Evolutionary conservation across 2,113 vertebrate species (phyloP).

Genomic region (Phalacrocorax pelagicus): DNA sequence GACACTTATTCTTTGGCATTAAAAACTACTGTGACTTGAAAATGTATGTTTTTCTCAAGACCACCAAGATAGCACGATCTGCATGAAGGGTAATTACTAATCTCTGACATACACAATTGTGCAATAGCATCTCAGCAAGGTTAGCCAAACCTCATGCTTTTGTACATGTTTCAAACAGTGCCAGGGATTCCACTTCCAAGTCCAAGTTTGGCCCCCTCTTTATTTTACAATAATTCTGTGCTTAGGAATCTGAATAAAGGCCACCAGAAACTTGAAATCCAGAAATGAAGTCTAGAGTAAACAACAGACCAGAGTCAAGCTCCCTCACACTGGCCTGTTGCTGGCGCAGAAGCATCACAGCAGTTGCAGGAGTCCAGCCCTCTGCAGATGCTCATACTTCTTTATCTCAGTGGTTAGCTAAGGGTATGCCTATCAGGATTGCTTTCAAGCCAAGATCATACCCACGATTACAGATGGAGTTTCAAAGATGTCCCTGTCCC

Average conservation of each 20-base stretch:
- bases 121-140: conserved; percentile 39
- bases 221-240: conserved; percentile 35
- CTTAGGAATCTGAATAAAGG: conserved; percentile 45
- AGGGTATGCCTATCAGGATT: not conserved
- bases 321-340: not conserved
- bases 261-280: conserved; percentile 47
- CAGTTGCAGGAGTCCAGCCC: not conserved
- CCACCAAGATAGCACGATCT: conserved; percentile 45
- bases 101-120: conserved; percentile 36
- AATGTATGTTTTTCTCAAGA: conserved; percentile 34
- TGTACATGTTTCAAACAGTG: conserved; percentile 11
- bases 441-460: not conserved
- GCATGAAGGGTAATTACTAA: not conserved
- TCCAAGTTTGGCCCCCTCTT: conserved; percentile 9
- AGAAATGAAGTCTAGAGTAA: conserved; percentile 27
- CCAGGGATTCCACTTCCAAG: conserved; percentile 37
- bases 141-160: conserved; percentile 58
- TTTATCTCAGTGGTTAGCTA: not conserved
- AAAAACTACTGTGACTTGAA: conserved; percentile 16
- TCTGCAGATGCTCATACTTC: not conserved
- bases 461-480: not conserved
- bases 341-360: not conserved
- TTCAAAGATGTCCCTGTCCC: not conserved
- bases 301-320: not conserved
- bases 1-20: conserved; percentile 28